These are phyloP conservation scores for Drosophila emarginata DNA, from an alignment of 2,888 invertebrate species.

Conservation along the genomic window DNA sequence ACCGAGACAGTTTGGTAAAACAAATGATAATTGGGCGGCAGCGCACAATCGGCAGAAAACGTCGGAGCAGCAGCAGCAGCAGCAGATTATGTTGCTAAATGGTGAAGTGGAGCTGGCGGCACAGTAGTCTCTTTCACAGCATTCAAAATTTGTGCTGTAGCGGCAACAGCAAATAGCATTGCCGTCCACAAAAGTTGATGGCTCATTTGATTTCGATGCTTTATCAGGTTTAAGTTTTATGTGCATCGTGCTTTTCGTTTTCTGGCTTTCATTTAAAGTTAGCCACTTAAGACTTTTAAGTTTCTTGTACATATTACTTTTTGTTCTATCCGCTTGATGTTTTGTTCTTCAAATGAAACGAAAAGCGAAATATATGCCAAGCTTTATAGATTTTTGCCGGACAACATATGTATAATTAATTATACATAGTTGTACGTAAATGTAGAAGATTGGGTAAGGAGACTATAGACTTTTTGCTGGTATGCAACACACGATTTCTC, in stretches of 20 bases:
- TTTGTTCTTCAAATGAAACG: conserved; percentile 62
- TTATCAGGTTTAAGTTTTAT: conserved; percentile 20
- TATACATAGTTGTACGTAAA: neutral
- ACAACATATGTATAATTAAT: neutral
- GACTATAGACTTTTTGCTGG: conserved; percentile 12
- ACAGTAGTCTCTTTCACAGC: conserved; percentile 66
- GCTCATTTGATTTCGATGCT: conserved; percentile 60
- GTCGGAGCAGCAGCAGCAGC: conserved; percentile 17
- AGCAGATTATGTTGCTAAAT: conserved; percentile 32
- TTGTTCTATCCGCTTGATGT: conserved; percentile 46
- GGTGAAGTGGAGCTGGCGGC: conserved; percentile 57
- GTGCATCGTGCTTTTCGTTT: conserved; percentile 21
- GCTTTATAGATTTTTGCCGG: conserved; percentile 66
- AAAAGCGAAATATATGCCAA: conserved; percentile 41
- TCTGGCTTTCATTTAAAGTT: conserved; percentile 28
- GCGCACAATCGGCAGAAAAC: conserved; percentile 48
- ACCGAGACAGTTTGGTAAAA: conserved; percentile 83
- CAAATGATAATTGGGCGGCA: conserved; percentile 52
- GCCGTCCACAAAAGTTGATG: conserved; percentile 5
- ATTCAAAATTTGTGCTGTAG: conserved; percentile 59
- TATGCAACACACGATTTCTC: conserved; percentile 45
- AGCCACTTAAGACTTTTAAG: conserved; percentile 71
- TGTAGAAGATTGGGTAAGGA: conserved; percentile 29
- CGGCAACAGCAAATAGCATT: conserved; percentile 18
- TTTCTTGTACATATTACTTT: conserved; percentile 76